Evolutionary conservation across 2,888 invertebrate species (phyloP), one percentile per base, ranked within the genome.

Genomic region (Stramonita haemastoma): DNA sequence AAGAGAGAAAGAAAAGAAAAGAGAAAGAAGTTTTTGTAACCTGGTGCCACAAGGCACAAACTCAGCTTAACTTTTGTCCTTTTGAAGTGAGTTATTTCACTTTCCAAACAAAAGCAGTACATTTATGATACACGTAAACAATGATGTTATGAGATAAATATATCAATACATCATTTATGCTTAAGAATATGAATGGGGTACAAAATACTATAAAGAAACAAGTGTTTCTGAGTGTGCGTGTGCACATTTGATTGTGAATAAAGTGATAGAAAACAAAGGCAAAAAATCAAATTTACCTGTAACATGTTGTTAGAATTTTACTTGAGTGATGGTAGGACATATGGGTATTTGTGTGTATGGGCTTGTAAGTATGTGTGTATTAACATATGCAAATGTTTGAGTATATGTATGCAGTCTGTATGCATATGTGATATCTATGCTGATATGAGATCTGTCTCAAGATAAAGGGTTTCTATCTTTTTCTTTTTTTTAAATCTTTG

Each of bases 91-190:
- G 19, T 22, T 36, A 11, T 83, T 36, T 29, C 13, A 83, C 36
- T 19, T 83, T 26, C 36, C 36, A 36, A 29, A 83, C 19, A 26
- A 46, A 46, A 83, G 6, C 46, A 83, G 46, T 83, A 46, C 81
- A 83, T 22, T 26, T 83, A 22, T 46, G 22, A 83, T 46, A 73
- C 1, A 73, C n/a, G 29, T 11, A 46, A 66, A 66, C 26, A 66
- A 66, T 22, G 19, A 66, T 26, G 66, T 46, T 22, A 83, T 46
- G 81, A 83, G 81, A 83, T 46, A 46, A 46, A 83, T 83, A 83
- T 46, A 46, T 46, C 81, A 83, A 83, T 34, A 34, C 34, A 79
- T 46, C 8, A 46, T 46, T 46, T 46, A 46, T 46, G 46, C 8
- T 46, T 46, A 46, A 46, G 46, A 46, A 46, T 46, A 46, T 46